Evolutionary conservation across 2,113 vertebrate genomes (phyloP).

Genomic region (Xenotilapia leptura): DNA sequence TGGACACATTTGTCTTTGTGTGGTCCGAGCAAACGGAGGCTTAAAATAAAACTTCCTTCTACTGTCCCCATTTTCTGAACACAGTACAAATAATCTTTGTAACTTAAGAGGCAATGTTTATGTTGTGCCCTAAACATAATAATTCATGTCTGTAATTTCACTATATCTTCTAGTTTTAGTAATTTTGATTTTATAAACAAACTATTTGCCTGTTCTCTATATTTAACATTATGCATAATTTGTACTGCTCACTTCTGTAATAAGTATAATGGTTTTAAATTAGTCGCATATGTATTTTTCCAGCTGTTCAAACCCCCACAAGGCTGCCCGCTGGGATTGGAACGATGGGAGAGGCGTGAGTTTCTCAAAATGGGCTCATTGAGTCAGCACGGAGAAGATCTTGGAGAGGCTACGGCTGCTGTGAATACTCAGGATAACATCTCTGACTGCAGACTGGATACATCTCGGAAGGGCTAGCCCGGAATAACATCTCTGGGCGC

Average conservation of each 20-base stretch:
- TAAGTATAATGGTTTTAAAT: neutral
- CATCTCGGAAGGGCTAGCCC: rapidly evolving
- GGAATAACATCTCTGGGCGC: too few species aligned
- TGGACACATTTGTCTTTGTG: neutral
- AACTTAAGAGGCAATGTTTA: neutral
- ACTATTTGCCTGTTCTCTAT: neutral
- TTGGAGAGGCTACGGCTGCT: too few species aligned
- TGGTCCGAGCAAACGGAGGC: neutral
- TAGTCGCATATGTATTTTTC: neutral
- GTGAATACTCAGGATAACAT: too few species aligned
- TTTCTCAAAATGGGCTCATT: too few species aligned
- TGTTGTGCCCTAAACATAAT: neutral
- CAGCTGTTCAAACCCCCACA: too few species aligned
- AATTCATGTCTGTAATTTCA: neutral
- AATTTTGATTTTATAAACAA: neutral
- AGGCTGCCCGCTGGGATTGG: too few species aligned
- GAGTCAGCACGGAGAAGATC: too few species aligned
- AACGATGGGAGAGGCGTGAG: too few species aligned
- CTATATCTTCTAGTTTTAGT: neutral
- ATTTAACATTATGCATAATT: neutral
- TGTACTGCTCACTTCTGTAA: neutral
- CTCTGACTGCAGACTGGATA: too few species aligned
- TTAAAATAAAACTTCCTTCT: neutral
- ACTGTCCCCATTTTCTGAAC: neutral
- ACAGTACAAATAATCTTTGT: neutral